Evolutionary conservation across 1,140 invertebrate species (phyloP).

Genomic region (Dinothrombium tinctorium): DNA sequence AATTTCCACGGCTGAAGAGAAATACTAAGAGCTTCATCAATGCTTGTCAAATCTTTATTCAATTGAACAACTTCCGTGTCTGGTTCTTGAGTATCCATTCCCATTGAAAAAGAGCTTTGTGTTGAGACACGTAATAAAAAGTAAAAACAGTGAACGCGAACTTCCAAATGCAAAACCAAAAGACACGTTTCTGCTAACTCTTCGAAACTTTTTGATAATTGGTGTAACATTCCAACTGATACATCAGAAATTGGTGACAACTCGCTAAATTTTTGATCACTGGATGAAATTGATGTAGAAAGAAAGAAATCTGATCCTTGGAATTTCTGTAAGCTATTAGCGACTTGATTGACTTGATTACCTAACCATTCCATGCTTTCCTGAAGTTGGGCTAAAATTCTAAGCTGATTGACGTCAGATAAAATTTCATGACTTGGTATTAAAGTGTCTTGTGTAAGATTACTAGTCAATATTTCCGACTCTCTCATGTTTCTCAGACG

Average conservation of each 20-base stretch:
- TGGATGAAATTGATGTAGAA: too few relatives aligned
- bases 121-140: constrained; percentile 45
- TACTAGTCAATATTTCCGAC: constrained; percentile 69
- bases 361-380: constrained; percentile 70
- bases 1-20: constrained; percentile 49
- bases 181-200: constrained; percentile 72
- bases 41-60: constrained; percentile 45
- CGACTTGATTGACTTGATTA: constrained; percentile 21
- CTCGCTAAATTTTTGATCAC: not conserved
- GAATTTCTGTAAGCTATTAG: constrained; percentile 17
- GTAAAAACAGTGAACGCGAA: constrained; percentile 80
- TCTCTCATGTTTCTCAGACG: constrained; percentile 57
- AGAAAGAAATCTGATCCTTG: too few relatives aligned
- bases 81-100: constrained; percentile 36
- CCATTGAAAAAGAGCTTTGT: constrained; percentile 20
- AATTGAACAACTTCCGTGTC: constrained; percentile 56
- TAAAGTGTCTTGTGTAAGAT: constrained; percentile 48
- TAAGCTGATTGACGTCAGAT: constrained; percentile 45
- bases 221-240: constrained; percentile 18
- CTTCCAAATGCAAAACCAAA: constrained; percentile 67
- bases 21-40: constrained; percentile 49
- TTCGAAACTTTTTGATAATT: constrained; percentile 52
- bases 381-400: constrained; percentile 59
- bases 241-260: constrained; percentile 3
- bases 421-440: constrained; percentile 63